Percentiles rank a stretch among this genome's conserved stretches.
These are phyloP conservation scores for Meriones unguiculatus DNA, from an alignment of 2,113 vertebrate species.

Conservation along the genomic window DNA sequence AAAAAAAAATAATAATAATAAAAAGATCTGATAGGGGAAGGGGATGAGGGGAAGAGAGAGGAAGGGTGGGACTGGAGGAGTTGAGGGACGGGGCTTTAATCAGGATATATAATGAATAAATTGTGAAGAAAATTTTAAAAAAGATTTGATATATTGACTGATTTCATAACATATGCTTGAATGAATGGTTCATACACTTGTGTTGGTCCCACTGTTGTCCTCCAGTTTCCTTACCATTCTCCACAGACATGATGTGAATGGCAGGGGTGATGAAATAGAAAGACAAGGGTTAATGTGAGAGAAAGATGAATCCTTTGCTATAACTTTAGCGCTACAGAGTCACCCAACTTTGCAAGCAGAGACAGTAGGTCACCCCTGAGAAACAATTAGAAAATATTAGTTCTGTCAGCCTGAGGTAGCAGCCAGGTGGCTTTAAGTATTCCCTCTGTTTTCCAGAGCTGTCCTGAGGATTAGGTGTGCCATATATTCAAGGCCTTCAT, in stretches of 20 bases:
- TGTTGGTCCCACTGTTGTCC: neutral
- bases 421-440: neutral
- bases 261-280: neutral
- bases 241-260: neutral
- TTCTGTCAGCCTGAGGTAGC: no score
- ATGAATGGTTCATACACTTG: neutral
- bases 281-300: neutral
- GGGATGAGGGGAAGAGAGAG: no score
- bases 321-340: neutral
- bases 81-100: no score
- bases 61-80: no score
- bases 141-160: neutral
- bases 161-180: conserved; percentile 1
- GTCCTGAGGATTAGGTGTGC: neutral
- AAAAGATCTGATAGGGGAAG: neutral
- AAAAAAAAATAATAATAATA: neutral
- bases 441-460: neutral
- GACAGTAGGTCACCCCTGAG: neutral
- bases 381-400: neutral
- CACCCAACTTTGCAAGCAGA: neutral
- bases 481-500: neutral
- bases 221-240: neutral
- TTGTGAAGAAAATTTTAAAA: no score
- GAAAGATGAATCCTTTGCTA: neutral
- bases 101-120: no score